These are phyloP conservation scores for Hippotragus niger DNA, from an alignment of 2,113 vertebrate species.

Conservation along the genomic window DNA sequence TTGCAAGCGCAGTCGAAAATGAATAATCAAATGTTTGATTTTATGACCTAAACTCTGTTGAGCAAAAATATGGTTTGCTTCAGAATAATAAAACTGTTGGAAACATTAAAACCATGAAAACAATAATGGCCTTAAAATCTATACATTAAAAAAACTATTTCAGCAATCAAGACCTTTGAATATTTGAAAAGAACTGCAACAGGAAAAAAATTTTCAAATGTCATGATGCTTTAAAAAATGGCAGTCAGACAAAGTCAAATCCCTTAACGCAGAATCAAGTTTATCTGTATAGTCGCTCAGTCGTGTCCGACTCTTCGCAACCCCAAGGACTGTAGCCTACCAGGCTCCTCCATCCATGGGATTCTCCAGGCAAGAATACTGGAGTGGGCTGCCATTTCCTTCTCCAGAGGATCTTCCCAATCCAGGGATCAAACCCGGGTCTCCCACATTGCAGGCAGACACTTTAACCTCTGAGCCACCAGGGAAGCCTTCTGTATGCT, in stretches of 20 bases:
- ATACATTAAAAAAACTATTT: neutral
- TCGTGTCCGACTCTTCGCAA: no score
- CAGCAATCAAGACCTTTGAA: neutral
- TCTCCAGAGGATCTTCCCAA: no score
- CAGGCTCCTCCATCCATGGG: no score
- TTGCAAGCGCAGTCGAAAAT: constrained; percentile 58
- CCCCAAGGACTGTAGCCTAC: no score
- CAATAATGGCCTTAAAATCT: neutral
- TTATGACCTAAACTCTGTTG: constrained; percentile 17
- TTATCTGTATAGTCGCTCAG: neutral
- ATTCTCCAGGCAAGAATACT: no score
- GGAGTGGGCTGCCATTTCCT: no score
- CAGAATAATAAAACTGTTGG: constrained; percentile 10
- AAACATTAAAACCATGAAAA: constrained; percentile 23
- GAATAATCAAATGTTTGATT: constrained; percentile 66
- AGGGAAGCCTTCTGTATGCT: neutral
- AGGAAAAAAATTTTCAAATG: constrained; percentile 33
- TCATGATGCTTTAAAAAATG: constrained; percentile 26
- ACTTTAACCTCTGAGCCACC: no score
- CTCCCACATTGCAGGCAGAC: no score
- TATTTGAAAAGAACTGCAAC: neutral
- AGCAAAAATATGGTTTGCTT: neutral
- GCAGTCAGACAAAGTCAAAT: constrained; percentile 16
- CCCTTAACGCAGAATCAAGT: neutral
- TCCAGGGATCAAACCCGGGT: no score